Conservation (phyloP, 2,797 vertebrate genomes). For the Ciconia nigra region DNA sequence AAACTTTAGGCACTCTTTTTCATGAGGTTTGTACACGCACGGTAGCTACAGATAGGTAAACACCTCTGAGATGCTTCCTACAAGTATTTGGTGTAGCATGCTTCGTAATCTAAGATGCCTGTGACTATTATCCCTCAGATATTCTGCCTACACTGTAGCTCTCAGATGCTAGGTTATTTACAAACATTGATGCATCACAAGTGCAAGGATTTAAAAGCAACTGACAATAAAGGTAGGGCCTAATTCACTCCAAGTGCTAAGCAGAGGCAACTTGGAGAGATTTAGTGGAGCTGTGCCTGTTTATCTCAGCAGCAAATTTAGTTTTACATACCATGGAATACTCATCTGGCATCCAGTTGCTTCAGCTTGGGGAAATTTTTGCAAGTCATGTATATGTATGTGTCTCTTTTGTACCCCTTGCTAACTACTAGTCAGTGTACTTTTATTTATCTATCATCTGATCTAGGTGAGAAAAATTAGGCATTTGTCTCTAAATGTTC, state of each 20-base stretch:
- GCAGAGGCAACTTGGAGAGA: neutral
- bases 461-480: neutral
- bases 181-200: neutral
- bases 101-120: neutral
- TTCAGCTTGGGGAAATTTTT: neutral
- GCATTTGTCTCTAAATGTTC: neutral
- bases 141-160: neutral
- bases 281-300: slow-evolving; percentile 13
- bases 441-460: neutral
- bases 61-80: neutral
- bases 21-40: neutral
- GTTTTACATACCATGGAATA: neutral
- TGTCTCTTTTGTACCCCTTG: neutral
- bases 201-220: neutral
- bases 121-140: neutral
- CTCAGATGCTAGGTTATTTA: neutral
- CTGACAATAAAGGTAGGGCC: neutral
- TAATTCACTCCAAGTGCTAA: slow-evolving; percentile 12
- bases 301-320: slow-evolving; percentile 23
- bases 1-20: neutral
- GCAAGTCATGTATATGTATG: neutral
- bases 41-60: neutral
- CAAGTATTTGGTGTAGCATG: neutral
- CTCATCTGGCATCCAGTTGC: neutral
- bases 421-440: neutral